Evolutionary conservation across 2,888 invertebrate genomes (phyloP).

Genomic region (Synergus japonicus): DNA sequence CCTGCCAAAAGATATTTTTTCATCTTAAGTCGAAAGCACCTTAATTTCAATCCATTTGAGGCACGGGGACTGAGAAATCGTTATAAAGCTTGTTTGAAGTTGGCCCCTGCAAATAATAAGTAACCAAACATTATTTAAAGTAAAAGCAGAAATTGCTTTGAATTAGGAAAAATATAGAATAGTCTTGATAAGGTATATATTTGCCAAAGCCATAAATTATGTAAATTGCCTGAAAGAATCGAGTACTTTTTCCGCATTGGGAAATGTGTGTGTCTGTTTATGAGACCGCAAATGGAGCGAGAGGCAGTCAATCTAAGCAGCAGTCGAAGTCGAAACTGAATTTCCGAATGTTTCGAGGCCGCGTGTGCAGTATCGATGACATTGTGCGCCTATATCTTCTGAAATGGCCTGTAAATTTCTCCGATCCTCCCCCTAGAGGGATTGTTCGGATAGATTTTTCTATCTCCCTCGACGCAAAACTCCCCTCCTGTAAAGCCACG

Average conservation of each 20-base stretch:
- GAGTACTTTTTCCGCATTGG: not conserved
- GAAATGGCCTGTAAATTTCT: slow-evolving; percentile 67
- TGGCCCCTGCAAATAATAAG: no score
- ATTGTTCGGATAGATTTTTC: slow-evolving; percentile 52
- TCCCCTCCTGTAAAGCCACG: slow-evolving; percentile 27
- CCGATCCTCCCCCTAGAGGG: slow-evolving; percentile 52
- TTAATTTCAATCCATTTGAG: not conserved
- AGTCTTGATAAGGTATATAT: not conserved
- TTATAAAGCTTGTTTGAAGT: no score
- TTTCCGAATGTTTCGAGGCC: slow-evolving; percentile 17
- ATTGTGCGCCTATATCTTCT: slow-evolving; percentile 56
- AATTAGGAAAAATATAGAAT: not conserved
- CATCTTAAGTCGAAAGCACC: not conserved
- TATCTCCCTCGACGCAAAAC: slow-evolving; percentile 48
- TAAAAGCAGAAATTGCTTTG: no score
- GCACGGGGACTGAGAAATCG: no score
- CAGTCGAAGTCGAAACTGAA: slow-evolving; percentile 37
- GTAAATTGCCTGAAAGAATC: not conserved
- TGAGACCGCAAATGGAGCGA: slow-evolving; percentile 40
- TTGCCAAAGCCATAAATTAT: slow-evolving; percentile 23
- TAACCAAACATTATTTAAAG: no score
- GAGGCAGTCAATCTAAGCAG: slow-evolving; percentile 40
- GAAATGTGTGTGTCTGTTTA: slow-evolving; percentile 19
- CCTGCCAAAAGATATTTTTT: slow-evolving; percentile 11
- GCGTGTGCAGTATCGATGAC: slow-evolving; percentile 39